Evolutionary conservation across 2,113 vertebrate species (phyloP).

Genomic region (Egretta garzetta): DNA sequence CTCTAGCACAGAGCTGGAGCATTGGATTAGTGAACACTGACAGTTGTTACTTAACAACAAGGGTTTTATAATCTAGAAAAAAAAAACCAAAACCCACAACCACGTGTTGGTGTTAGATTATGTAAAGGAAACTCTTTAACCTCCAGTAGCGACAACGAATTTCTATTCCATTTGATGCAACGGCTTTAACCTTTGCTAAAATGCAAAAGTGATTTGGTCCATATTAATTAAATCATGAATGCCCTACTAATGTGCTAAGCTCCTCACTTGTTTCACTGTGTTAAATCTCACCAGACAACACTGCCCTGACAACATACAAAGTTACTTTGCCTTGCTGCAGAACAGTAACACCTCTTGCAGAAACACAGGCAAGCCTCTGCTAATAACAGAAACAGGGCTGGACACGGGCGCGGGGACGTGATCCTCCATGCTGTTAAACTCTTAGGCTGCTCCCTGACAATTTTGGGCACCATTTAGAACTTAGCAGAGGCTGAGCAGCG

Average conservation of each 20-base stretch:
- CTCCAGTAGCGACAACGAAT: background rate
- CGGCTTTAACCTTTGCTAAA: background rate
- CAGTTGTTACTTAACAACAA: background rate
- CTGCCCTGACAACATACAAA: background rate
- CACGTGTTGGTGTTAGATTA: background rate
- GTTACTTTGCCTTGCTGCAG: background rate
- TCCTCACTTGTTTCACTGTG: background rate
- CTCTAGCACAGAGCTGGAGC: background rate
- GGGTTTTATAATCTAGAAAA: background rate
- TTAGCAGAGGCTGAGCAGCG: background rate
- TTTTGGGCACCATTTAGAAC: background rate
- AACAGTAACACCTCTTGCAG: background rate
- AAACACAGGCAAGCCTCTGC: background rate
- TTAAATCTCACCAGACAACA: background rate
- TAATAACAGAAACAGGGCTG: background rate
- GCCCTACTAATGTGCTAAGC: background rate
- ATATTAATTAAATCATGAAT: background rate
- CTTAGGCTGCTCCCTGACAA: background rate
- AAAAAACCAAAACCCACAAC: background rate
- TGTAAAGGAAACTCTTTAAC: background rate
- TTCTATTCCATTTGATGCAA: background rate
- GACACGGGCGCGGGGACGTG: accelerated
- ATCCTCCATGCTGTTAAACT: background rate
- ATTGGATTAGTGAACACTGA: background rate
- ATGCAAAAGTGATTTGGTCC: background rate